phyloP scores from a whole-genome alignment of 1,140 invertebrate genomes.

The Drosophila sp. region DNA sequence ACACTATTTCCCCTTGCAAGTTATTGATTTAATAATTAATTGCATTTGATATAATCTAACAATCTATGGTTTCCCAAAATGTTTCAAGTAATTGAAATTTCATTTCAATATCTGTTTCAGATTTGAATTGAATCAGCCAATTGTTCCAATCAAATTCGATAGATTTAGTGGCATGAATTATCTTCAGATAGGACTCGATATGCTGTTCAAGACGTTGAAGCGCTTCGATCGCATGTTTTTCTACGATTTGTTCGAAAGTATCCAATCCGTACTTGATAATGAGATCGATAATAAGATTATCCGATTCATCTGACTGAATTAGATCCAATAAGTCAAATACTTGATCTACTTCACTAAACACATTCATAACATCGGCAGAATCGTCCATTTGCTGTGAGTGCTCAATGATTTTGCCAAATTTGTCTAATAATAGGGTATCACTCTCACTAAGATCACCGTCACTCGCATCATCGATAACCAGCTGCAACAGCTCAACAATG shows the following conservation, averaged over 20 bases:
- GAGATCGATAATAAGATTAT: slow-evolving; percentile 21
- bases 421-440: slow-evolving; percentile 13
- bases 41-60: background rate
- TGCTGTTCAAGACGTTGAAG: slow-evolving; percentile 24
- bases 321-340: slow-evolving; percentile 9
- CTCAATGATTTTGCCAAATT: slow-evolving; percentile 21
- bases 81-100: background rate
- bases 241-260: slow-evolving; percentile 19
- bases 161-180: background rate
- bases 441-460: slow-evolving; percentile 10
- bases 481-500: slow-evolving; percentile 33
- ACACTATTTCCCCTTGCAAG: too few relatives aligned
- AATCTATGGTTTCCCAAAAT: background rate
- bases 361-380: slow-evolving; percentile 16
- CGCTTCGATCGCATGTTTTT: background rate
- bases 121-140: background rate
- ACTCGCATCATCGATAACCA: slow-evolving; percentile 41
- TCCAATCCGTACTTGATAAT: slow-evolving; percentile 39
- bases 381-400: slow-evolving; percentile 29
- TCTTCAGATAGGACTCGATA: background rate
- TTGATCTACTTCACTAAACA: slow-evolving; percentile 17
- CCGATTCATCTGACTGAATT: slow-evolving; percentile 14
- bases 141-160: background rate
- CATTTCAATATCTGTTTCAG: background rate
- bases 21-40: too few relatives aligned